A percentile compares a stretch with the other conserved stretches of the same genome.
These are phyloP conservation scores for Spisula subtruncata DNA, from an alignment of 2,888 invertebrate genomes.

Conservation along the genomic window DNA sequence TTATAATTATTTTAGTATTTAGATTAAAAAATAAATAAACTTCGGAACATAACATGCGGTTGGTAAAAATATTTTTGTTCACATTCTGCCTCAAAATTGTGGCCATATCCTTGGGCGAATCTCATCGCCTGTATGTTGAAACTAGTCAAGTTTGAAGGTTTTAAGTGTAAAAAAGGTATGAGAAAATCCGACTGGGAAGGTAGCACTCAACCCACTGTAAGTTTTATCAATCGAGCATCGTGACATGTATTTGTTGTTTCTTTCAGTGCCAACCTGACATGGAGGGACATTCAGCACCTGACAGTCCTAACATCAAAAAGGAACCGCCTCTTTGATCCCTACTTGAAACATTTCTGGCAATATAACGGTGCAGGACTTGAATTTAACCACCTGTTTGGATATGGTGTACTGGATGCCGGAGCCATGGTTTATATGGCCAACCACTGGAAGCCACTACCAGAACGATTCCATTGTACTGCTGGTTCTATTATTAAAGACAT, in stretches of 20 bases:
- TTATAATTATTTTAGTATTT: no score
- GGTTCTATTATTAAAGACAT: conserved; percentile 93
- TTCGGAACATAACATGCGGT: no score
- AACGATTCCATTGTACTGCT: conserved; percentile 98
- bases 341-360: conserved; percentile 98
- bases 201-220: no score
- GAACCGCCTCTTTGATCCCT: conserved; percentile 98
- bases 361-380: conserved; percentile 99
- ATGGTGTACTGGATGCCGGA: conserved; percentile 99
- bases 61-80: no score
- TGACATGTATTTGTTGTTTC: neutral
- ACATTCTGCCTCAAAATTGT: no score
- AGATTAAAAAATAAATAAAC: no score
- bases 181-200: no score
- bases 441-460: conserved; percentile 98
- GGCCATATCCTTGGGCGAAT: no score
- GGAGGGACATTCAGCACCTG: conserved; percentile 99
- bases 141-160: no score
- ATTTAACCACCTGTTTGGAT: conserved; percentile 99
- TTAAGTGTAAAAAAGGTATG: no score
- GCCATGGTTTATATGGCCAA: conserved; percentile 99
- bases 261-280: conserved; percentile 94
- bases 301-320: conserved; percentile 99
- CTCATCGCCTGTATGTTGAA: no score
- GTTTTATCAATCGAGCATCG: no score